Evolutionary conservation across 1,140 invertebrate species (phyloP).

Genomic region (Drosophila kepulauana): DNA sequence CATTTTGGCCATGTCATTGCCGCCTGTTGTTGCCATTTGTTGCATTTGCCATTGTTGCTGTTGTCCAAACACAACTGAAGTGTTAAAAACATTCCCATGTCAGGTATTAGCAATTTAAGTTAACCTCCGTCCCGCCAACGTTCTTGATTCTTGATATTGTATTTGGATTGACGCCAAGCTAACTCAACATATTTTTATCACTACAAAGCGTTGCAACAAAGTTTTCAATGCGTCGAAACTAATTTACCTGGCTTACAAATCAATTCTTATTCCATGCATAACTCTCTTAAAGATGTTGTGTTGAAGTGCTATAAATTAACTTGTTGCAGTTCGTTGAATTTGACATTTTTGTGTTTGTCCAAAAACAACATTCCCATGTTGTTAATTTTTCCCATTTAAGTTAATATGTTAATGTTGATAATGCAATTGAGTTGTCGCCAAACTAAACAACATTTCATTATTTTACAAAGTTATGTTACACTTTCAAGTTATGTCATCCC

Average conservation of each 20-base stretch:
- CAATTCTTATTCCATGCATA: not conserved
- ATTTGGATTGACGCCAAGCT: not conserved
- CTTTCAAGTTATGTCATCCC: not conserved
- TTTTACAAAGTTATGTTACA: too few relatives aligned
- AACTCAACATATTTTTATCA: too few relatives aligned
- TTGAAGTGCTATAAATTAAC: too few relatives aligned
- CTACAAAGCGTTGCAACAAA: constrained; percentile 17
- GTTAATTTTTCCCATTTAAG: too few relatives aligned
- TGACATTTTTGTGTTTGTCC: too few relatives aligned
- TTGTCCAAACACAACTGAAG: constrained; percentile 80
- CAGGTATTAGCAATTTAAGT: constrained; percentile 81
- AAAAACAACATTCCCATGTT: too few relatives aligned
- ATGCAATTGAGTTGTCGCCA: too few relatives aligned
- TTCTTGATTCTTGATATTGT: too few relatives aligned
- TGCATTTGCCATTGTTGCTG: constrained; percentile 68
- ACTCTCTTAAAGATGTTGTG: not conserved
- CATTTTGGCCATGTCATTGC: constrained; percentile 81
- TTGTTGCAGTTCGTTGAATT: too few relatives aligned
- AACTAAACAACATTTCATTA: too few relatives aligned
- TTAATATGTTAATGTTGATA: too few relatives aligned
- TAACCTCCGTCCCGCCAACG: constrained; percentile 7
- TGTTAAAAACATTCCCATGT: constrained; percentile 84
- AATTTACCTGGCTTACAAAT: not conserved
- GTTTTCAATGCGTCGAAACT: not conserved
- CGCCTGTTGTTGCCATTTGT: constrained; percentile 62